Conservation (phyloP, 2,797 vertebrate genomes). For the Helostoma temminkii region DNA sequence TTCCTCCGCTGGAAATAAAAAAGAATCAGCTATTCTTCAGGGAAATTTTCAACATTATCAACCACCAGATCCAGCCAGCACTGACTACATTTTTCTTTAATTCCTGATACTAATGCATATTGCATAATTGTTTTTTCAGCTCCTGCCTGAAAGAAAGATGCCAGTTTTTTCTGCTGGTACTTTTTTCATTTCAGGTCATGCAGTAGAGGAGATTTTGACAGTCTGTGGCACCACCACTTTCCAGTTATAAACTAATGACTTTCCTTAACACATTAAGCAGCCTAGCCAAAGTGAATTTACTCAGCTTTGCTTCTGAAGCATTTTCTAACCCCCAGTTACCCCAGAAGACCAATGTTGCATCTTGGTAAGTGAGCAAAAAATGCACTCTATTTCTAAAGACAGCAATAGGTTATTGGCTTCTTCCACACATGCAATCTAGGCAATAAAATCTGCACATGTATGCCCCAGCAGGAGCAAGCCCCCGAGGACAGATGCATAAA, state of each 20-base stretch:
- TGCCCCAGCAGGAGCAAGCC: constrained; percentile 19
- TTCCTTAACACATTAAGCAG: neutral
- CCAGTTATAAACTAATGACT: neutral
- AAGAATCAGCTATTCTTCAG: no score
- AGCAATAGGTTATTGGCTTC: constrained; percentile 1
- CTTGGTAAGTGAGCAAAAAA: constrained; percentile 4
- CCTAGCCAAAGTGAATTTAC: neutral
- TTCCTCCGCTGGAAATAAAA: no score
- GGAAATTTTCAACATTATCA: no score
- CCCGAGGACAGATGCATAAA: constrained; percentile 48
- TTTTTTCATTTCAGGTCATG: neutral
- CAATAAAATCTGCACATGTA: constrained; percentile 30
- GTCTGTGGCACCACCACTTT: neutral
- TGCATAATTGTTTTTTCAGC: no score
- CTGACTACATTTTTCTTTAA: no score
- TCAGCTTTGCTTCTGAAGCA: no score
- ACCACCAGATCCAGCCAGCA: no score
- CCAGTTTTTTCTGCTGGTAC: neutral
- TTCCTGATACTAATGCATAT: neutral
- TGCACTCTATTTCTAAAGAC: neutral
- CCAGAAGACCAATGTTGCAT: neutral
- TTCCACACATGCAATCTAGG: constrained; percentile 10
- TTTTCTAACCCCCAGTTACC: no score
- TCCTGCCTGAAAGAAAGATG: no score
- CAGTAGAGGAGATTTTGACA: neutral